phyloP scores from a whole-genome alignment of 2,888 invertebrate genomes.

The Eilema griseolum region DNA sequence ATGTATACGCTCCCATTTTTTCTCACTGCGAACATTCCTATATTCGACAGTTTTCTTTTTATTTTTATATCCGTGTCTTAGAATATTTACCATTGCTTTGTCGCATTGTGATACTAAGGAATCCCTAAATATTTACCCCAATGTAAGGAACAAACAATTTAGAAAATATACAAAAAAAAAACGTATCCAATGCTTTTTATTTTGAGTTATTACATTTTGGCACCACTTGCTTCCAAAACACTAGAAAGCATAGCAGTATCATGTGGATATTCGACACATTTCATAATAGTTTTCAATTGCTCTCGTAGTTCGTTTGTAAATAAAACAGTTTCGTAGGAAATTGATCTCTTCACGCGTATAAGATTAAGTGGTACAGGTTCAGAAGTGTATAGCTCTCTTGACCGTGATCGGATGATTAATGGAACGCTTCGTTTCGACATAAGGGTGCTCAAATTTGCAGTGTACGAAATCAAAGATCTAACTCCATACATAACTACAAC shows the following conservation, averaged over 20 bases:
- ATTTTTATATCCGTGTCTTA: constrained; percentile 75
- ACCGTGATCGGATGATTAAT: constrained; percentile 22
- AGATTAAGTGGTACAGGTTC: constrained; percentile 65
- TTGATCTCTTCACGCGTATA: constrained; percentile 70
- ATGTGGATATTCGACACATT: constrained; percentile 54
- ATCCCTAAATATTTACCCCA: not conserved
- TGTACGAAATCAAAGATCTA: constrained; percentile 60
- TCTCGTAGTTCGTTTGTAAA: constrained; percentile 72
- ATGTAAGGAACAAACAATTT: constrained; percentile 23
- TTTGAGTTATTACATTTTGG: constrained; percentile 29
- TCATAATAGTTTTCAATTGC: constrained; percentile 64
- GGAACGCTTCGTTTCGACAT: constrained; percentile 12
- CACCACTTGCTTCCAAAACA: constrained; percentile 54
- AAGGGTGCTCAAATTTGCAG: constrained; percentile 57
- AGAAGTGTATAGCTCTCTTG: constrained; percentile 32
- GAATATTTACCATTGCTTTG: constrained; percentile 68
- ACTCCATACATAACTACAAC: constrained; percentile 71
- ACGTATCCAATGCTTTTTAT: constrained; percentile 56
- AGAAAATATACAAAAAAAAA: constrained; percentile 46
- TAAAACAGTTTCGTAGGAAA: constrained; percentile 73
- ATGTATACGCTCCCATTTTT: constrained; percentile 58
- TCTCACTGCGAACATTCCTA: constrained; percentile 65
- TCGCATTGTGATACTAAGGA: constrained; percentile 32
- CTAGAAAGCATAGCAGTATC: constrained; percentile 55
- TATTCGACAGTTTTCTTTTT: constrained; percentile 71